Evolutionary conservation across 2,888 invertebrate genomes (phyloP).

Genomic region (Parapristionchus giblindavisi): DNA sequence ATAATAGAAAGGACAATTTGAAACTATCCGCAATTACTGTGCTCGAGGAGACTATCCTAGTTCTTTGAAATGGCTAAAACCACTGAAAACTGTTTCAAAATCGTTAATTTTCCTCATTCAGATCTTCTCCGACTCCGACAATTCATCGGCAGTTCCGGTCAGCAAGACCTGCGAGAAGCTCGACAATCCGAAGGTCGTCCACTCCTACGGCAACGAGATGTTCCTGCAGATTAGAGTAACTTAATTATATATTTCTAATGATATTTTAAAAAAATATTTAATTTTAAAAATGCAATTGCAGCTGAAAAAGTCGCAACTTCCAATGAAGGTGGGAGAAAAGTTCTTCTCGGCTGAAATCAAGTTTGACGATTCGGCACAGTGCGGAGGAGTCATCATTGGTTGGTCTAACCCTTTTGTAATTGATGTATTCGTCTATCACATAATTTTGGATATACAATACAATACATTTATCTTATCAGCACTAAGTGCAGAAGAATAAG

Average conservation of each 20-base stretch:
- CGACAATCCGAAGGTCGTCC: conserved; percentile 17
- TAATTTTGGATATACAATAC: no score
- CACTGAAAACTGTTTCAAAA: no score
- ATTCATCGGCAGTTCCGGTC: conserved; percentile 51
- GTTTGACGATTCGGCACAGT: conserved; percentile 35
- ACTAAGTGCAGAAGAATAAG: no score
- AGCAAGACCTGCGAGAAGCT: conserved; percentile 9
- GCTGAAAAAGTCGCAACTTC: conserved; percentile 15
- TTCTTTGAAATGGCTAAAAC: no score
- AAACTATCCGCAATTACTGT: no score
- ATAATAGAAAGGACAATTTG: no score
- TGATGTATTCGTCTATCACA: not conserved
- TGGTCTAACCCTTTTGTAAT: not conserved
- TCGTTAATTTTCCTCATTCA: no score
- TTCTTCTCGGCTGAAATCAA: conserved; percentile 19
- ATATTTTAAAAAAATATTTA: not conserved
- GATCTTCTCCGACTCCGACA: conserved; percentile 53
- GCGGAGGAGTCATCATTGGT: conserved; percentile 43
- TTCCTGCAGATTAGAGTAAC: conserved; percentile 49
- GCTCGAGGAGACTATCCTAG: no score
- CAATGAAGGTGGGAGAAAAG: not conserved
- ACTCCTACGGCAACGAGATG: conserved; percentile 56
- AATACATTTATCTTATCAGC: no score
- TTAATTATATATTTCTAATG: not conserved
- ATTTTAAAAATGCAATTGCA: not conserved